A percentile compares a stretch with the other conserved stretches of the same genome.
Conservation (phyloP, 2,797 vertebrate species). For the Semotilus atromaculatus region DNA sequence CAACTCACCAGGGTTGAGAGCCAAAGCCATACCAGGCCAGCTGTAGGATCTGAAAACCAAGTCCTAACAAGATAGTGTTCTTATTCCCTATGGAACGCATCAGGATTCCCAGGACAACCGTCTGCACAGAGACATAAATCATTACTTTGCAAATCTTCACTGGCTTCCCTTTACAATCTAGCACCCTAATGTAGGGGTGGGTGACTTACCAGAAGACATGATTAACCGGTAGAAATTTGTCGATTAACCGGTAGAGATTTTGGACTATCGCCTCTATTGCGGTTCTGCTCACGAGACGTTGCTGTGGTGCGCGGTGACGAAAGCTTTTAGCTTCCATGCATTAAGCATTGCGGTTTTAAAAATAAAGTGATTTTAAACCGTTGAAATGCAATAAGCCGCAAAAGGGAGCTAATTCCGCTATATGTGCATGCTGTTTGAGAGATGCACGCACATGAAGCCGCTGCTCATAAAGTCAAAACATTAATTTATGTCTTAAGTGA, state of each 20-base stretch:
- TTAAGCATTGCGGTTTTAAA: not conserved
- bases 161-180: not conserved
- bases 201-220: not conserved
- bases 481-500: too few species aligned
- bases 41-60: conserved; percentile 94
- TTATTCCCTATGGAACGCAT: conserved; percentile 95
- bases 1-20: conserved; percentile 90
- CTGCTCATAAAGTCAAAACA: too few species aligned
- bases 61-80: conserved; percentile 91
- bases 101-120: conserved; percentile 89
- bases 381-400: not conserved
- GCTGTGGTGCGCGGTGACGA: too few species aligned
- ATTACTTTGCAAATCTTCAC: not conserved
- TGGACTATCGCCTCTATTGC: too few species aligned
- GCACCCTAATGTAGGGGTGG: not conserved
- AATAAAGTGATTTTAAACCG: too few species aligned
- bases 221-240: not conserved
- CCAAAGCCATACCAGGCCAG: conserved; percentile 94
- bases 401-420: too few species aligned
- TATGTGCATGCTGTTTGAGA: too few species aligned
- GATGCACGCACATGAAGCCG: too few species aligned
- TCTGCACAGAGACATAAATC: conserved; percentile 72
- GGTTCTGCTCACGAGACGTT: too few species aligned
- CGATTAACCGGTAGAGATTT: too few species aligned
- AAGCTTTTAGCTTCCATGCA: not conserved